Conservation (phyloP, 2,113 vertebrate genomes). For the Ophthalmolycus amberensis region DNA sequence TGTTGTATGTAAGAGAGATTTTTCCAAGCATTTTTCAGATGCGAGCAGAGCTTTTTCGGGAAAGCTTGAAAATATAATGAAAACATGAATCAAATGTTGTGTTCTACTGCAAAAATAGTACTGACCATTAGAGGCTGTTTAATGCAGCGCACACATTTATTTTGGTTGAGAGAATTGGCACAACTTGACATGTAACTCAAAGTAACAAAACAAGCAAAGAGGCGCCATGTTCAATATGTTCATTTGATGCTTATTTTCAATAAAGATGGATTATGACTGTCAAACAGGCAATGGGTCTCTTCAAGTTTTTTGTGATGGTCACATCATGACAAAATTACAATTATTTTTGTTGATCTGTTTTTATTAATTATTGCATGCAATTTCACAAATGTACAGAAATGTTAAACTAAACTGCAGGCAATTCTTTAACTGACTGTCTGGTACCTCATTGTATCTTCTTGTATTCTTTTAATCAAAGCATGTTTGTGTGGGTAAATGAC, state of each 20-base stretch:
- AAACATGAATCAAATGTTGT: conserved; percentile 4
- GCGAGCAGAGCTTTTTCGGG: neutral
- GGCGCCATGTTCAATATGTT: neutral
- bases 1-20: neutral
- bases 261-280: conserved; percentile 15
- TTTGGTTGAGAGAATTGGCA: conserved; percentile 1
- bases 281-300: neutral
- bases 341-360: neutral
- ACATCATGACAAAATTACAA: neutral
- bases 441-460: neutral
- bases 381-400: neutral
- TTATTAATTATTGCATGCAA: neutral
- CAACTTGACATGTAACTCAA: conserved; percentile 7
- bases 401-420: neutral
- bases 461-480: neutral
- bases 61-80: conserved; percentile 18
- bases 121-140: neutral
- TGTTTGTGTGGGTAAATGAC: conserved; percentile 6
- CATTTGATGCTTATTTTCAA: conserved; percentile 19
- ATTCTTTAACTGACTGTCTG: neutral
- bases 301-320: conserved; percentile 7
- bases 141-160: conserved; percentile 3
- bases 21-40: neutral
- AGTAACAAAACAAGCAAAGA: conserved; percentile 17
- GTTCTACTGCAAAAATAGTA: neutral